Evolutionary conservation across 2,113 vertebrate species (phyloP), one percentile per base, ranked within the genome.

Genomic region (Psophia crepitans): DNA sequence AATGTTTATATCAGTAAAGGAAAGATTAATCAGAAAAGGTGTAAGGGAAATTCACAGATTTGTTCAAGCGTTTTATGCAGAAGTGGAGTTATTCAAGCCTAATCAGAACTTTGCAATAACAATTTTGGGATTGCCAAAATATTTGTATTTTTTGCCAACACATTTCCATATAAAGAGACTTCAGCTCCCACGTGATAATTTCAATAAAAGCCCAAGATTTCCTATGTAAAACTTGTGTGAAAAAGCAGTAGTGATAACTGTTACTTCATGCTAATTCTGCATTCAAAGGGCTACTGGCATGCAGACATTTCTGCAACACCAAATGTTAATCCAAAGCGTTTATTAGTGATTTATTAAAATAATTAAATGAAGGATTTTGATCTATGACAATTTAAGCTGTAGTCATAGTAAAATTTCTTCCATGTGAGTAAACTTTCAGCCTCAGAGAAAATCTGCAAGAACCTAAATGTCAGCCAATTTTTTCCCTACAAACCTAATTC

Each of bases 391-490:
- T 58, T 77, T 41, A 35, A 51, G 17, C 8, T 80, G 32, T 37
- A 60, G 27, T 51, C 26, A 69, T 5, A 71, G 18, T 75, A 91
- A 74, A 9, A 13, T 57, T 70, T 90, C 24, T 93, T 79, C 35
- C 53, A n/a, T 39, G 44, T 81, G 48, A 93, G n/a, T 54, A 96
- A 88, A 84, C 44, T 68, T 90, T 84, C 54, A 73, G 28, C 17
- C 49, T 76, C 32, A 75, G 85, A 91, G 33, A 84, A 96, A 88
- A 83, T 51, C 28, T 73, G 46, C n/a, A 82, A 89, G 46, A 75
- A 84, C 44, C 16, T 20, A 96, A 94, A 97, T 54, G 43, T 74
- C 90, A 97, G 69, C 26, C 68, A 84, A 11, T 5, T 64, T 91
- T 79, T 83, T 24, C 41, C 33, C n/a, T 54, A 33, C 37, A 85